Base-by-base conservation (phyloP, 1,140 invertebrate genomes). In the Drosophila melanogaster region DNA sequence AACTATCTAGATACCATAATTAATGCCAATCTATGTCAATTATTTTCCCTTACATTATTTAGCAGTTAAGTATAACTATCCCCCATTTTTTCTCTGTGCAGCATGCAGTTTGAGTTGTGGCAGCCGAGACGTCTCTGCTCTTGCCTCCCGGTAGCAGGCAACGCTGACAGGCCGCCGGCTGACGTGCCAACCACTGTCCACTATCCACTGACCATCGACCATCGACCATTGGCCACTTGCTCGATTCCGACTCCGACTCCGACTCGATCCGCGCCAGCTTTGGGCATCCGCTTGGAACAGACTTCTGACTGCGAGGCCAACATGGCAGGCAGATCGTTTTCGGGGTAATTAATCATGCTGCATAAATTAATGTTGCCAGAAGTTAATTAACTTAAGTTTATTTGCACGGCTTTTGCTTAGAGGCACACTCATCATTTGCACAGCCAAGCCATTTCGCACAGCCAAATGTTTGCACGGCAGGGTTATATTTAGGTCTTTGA, bases 341-440 rank as follows among this genome's bases (percentile, higher is more conserved):
- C 59, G 55, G 56, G 76, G 79, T 71, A 80, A 89, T 89, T 89
- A 89, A 89, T 89, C 84, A 89, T 84, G 58, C 47, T 74, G 84
- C 79, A 89, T 89, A 89, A 77, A 89, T 89, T 77, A 89, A 84
- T 89, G 79, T 77, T 74, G 76, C 84, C 79, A 84, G 85, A 56
- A 80, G 84, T 84, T 89, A 89, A 89, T 89, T 89, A 89, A 89
- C 85, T 79, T 66, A 77, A 74, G 79, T 90, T 89, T 89, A 89
- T 89, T 89, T 89, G 85, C 74, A 62, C 66, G 74, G 80, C 56
- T 57, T 69, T 81, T 74, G 69, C 53, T 69, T 54, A 49, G 51
- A 57, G 67, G 41, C 66, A 56, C 64, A 69, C 64, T 70, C 64
- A 57, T 37, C 67, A 70, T 49, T 57, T 70, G 66, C 64, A 38